Conservation (phyloP, 2,797 vertebrate species). For the Gallirallus australis region DNA sequence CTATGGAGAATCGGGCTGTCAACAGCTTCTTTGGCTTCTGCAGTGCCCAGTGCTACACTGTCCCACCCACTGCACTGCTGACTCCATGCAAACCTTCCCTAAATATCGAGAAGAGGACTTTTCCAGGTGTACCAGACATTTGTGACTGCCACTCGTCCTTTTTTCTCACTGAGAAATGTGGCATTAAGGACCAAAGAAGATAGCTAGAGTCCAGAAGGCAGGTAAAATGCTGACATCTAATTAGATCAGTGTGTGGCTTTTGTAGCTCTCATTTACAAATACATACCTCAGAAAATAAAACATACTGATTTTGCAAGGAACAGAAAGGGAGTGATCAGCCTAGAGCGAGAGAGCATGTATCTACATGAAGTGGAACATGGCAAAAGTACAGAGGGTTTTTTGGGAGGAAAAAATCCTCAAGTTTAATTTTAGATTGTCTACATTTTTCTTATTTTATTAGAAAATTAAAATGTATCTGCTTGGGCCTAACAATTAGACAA, state of each 20-base stretch:
- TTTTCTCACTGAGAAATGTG: not conserved
- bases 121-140: not conserved
- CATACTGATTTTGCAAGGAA: not conserved
- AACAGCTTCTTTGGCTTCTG: not conserved
- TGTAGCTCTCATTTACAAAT: not conserved
- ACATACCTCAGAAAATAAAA: not conserved
- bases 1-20: not conserved
- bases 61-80: not conserved
- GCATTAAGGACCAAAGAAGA: not conserved
- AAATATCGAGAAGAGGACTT: not conserved
- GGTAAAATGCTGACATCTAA: not conserved
- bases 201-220: not conserved
- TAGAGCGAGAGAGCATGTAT: not conserved
- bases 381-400: not conserved
- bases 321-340: not conserved
- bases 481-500: not conserved
- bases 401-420: accelerated
- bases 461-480: not conserved
- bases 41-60: not conserved
- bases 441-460: not conserved
- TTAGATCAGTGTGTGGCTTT: not conserved
- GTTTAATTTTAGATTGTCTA: not conserved
- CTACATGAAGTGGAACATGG: not conserved
- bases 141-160: not conserved
- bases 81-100: not conserved